These are phyloP conservation scores for Lepidurus couesii DNA, from an alignment of 1,140 invertebrate species.

Conservation along the genomic window DNA sequence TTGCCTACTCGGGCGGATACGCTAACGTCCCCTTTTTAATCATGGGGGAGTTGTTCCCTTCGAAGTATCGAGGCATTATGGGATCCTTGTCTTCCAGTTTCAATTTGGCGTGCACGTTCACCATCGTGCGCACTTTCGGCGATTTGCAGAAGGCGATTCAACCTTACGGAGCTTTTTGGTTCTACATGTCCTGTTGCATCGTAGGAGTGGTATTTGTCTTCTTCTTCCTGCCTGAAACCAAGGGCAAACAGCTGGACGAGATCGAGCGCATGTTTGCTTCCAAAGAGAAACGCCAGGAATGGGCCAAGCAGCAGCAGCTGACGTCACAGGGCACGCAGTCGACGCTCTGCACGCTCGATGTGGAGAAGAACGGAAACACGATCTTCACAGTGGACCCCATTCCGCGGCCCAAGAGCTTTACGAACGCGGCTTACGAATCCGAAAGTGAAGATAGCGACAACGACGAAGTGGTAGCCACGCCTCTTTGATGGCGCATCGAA, in stretches of 20 bases:
- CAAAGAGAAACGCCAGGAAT: constrained; percentile 24
- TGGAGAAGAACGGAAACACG: constrained; percentile 24
- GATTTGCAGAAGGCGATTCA: constrained; percentile 36
- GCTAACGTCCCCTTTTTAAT: constrained; percentile 76
- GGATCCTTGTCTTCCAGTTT: constrained; percentile 42
- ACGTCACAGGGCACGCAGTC: not conserved
- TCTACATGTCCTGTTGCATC: constrained; percentile 51
- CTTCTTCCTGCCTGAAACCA: constrained; percentile 65
- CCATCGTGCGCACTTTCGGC: constrained; percentile 30
- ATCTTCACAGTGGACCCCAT: constrained; percentile 32
- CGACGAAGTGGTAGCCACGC: constrained; percentile 30
- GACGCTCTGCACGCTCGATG: constrained; percentile 20
- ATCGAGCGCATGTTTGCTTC: constrained; percentile 50
- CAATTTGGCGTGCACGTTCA: constrained; percentile 34
- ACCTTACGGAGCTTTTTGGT: constrained; percentile 41
- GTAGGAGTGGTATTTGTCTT: constrained; percentile 52
- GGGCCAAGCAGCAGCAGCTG: constrained; percentile 23
- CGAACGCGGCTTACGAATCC: constrained; percentile 28
- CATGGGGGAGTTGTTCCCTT: constrained; percentile 47
- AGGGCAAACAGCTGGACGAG: constrained; percentile 60
- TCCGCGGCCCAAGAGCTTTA: constrained; percentile 20
- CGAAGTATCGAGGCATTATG: constrained; percentile 48
- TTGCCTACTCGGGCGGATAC: constrained; percentile 68
- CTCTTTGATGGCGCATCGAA: not conserved
- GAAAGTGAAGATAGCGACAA: constrained; percentile 33